Evolutionary conservation across 2,888 invertebrate genomes (phyloP), one percentile per base, ranked within the genome.

Genomic region (Cosmopolites sordidus): DNA sequence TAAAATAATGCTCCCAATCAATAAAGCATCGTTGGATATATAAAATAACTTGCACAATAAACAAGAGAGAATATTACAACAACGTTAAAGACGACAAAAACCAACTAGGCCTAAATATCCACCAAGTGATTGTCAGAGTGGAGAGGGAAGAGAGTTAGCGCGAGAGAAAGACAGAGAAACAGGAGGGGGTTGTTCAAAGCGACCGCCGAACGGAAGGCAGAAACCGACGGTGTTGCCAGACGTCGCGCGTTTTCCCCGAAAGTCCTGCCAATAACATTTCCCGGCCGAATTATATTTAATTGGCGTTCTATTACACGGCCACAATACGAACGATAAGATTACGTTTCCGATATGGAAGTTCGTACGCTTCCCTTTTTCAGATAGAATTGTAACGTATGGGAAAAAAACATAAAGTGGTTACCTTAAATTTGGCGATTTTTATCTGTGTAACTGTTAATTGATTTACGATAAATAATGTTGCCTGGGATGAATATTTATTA

Each of bases 171-270:
- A 33, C 8, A 33, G 12, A 33, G 33, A 33, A 2, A 9, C 5
- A 12, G 8, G 33, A 12, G 33, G 33, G 33, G n/a, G 33, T 4
- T 3, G 12, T 33, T 33, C 33, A 33, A 33, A 33, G 33, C 33
- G 33, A 33, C 33, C 33, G 33, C 33, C 33, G 33, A 33, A 11
- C 33, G 33, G 33, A 33, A 33, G 33, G 12, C 33, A 33, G 33
- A 33, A 33, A 11, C 33, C 33, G 12, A 11, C 33, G 12, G 12
- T 11, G 33, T 33, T 33, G 33, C 33, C 33, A 11, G 33, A 33
- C 11, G 3, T 11, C n/a, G 33, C n/a, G 8, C 33, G 33, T 12
- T 33, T 4, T 33, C 11, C 33, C 9, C 9, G 5, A 27, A 27
- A 27, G 5, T 27, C 5, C 27, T 27, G 27, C 5, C 5, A 27